Percentiles rank a stretch among this genome's conserved stretches.
These are phyloP conservation scores for Microplitis demolitor DNA, from an alignment of 1,140 invertebrate species.

Conservation along the genomic window DNA sequence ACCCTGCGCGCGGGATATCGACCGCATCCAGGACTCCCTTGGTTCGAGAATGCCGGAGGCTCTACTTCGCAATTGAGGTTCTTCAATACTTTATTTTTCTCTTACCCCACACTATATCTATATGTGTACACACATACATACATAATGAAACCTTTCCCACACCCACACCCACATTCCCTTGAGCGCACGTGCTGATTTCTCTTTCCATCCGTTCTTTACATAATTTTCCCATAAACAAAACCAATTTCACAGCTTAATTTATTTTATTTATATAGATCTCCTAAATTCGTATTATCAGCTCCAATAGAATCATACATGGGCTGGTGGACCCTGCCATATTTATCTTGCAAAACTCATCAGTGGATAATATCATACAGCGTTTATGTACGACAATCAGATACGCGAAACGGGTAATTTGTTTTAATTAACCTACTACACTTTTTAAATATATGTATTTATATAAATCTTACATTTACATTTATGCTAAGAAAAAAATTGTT, in stretches of 20 bases:
- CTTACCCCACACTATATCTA: neutral
- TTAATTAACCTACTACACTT: neutral
- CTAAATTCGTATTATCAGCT: constrained; percentile 73
- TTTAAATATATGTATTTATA: no score
- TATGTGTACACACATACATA: no score
- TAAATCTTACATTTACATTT: no score
- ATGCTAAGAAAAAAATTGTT: no score
- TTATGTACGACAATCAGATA: constrained; percentile 66
- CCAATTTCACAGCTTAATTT: neutral
- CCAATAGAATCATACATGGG: constrained; percentile 70
- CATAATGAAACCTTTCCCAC: no score
- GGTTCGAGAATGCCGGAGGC: constrained; percentile 53
- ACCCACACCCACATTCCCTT: no score
- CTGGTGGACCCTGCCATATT: constrained; percentile 83
- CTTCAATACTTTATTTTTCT: constrained; percentile 16
- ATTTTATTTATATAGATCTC: constrained; percentile 58
- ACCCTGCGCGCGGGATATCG: constrained; percentile 61
- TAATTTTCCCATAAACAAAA: neutral
- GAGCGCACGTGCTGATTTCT: no score
- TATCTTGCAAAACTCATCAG: constrained; percentile 70
- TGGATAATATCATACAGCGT: constrained; percentile 83
- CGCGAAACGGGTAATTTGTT: constrained; percentile 63
- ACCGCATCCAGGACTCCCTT: constrained; percentile 63
- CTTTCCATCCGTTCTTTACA: no score
- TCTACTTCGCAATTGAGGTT: constrained; percentile 41